Conservation (phyloP, 1,140 invertebrate species). For the Physella acuta region DNA sequence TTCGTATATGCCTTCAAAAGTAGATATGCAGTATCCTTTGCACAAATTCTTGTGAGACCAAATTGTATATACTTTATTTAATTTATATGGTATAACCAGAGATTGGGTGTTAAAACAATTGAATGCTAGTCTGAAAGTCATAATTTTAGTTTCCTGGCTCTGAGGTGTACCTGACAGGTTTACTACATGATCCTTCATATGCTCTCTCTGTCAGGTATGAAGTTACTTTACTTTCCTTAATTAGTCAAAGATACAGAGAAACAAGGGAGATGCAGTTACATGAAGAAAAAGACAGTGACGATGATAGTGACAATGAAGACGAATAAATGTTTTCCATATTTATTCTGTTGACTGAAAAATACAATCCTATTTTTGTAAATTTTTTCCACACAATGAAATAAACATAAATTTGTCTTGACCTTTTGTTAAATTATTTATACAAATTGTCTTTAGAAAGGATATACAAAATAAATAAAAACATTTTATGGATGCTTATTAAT, state of each 20-base stretch:
- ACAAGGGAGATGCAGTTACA: not conserved
- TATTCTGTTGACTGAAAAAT: no score
- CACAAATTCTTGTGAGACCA: no score
- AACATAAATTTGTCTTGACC: not conserved
- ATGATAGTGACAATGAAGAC: not conserved
- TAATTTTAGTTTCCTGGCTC: no score
- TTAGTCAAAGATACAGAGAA: not conserved
- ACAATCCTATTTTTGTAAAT: no score
- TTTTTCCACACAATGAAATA: not conserved
- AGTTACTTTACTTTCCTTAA: not conserved
- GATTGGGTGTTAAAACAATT: no score
- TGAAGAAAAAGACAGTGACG: not conserved
- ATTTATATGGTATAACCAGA: no score
- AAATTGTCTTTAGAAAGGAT: not conserved
- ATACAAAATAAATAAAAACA: not conserved
- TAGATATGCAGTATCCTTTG: conserved; percentile 19
- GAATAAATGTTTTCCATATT: no score
- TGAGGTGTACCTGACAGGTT: no score
- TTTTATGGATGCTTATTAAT: no score
- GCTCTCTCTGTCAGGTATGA: not conserved
- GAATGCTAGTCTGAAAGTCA: no score
- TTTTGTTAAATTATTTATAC: not conserved
- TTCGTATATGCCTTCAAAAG: not conserved
- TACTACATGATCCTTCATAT: no score
- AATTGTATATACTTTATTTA: no score